Percentiles rank a stretch among this genome's conserved stretches.
Evolutionary conservation across 2,113 vertebrate species (phyloP).

Genomic region (Garra rufa): DNA sequence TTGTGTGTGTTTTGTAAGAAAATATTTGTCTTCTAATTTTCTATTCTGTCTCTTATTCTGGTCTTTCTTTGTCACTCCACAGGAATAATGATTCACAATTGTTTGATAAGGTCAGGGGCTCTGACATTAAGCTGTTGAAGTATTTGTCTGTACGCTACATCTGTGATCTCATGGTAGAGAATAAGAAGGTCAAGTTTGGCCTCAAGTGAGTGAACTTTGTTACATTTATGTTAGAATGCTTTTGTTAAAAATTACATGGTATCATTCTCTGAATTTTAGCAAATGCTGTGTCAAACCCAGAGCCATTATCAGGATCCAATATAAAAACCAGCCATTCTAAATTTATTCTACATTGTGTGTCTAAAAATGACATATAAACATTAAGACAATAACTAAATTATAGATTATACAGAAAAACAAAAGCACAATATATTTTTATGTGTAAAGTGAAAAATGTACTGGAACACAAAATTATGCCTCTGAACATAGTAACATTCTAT

Average conservation of each 20-base stretch:
- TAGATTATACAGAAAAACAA: not conserved
- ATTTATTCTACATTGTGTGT: not conserved
- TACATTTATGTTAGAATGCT: slow-evolving; percentile 9
- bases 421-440: not conserved
- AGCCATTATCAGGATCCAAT: not conserved
- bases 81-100: slow-evolving; percentile 96
- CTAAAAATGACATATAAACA: not conserved
- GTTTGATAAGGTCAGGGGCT: slow-evolving; percentile 96
- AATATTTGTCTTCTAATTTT: not conserved
- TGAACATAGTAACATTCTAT: not conserved
- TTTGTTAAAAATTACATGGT: not conserved
- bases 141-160: slow-evolving; percentile 95
- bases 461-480: not conserved
- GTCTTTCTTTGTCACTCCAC: slow-evolving; percentile 9
- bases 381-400: not conserved
- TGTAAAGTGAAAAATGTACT: not conserved
- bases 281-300: not conserved
- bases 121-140: slow-evolving; percentile 93
- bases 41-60: not conserved
- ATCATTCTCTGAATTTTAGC: not conserved
- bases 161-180: slow-evolving; percentile 99
- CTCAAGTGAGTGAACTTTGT: slow-evolving; percentile 86
- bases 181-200: slow-evolving; percentile 99
- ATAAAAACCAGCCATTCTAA: not conserved
- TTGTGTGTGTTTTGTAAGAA: not conserved